Evolutionary conservation across 1,140 invertebrate genomes (phyloP).

Genomic region (Macrobrachium rosenbergii): DNA sequence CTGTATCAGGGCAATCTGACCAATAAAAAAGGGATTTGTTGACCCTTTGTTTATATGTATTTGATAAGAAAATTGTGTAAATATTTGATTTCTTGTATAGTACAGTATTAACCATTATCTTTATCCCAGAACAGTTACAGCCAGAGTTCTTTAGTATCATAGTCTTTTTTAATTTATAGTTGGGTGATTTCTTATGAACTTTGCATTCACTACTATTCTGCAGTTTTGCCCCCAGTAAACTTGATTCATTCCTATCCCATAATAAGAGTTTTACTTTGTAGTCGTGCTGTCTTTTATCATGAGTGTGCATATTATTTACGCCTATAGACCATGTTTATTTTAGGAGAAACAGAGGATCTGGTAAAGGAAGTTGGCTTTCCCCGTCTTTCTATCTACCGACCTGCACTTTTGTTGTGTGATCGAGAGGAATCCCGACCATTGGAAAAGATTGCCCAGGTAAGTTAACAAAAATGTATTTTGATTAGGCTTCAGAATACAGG

Average conservation of each 20-base stretch:
- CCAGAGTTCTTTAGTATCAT: too few species aligned
- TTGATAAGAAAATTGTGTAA: too few species aligned
- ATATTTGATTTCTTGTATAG: too few species aligned
- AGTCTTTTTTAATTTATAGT: background rate
- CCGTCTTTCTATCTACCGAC: slow-evolving; percentile 69
- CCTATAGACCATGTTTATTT: background rate
- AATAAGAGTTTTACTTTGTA: too few species aligned
- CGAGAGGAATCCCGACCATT: slow-evolving; percentile 66
- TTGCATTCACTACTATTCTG: background rate
- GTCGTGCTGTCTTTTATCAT: background rate
- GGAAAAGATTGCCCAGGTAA: slow-evolving; percentile 65
- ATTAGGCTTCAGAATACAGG: background rate
- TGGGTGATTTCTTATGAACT: background rate
- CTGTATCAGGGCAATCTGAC: too few species aligned
- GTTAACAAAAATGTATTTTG: background rate
- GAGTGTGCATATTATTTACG: too few species aligned
- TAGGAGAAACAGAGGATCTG: slow-evolving; percentile 68
- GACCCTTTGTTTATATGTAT: too few species aligned
- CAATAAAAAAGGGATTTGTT: too few species aligned
- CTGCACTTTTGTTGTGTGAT: slow-evolving; percentile 68
- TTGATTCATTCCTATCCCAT: background rate
- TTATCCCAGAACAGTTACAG: too few species aligned
- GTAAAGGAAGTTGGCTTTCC: slow-evolving; percentile 68
- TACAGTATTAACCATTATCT: too few species aligned
- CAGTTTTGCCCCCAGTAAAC: background rate